Percentiles rank a stretch among this genome's conserved stretches.
Conservation (phyloP, 2,888 invertebrate species). For the Trissolcus brochymenae region DNA sequence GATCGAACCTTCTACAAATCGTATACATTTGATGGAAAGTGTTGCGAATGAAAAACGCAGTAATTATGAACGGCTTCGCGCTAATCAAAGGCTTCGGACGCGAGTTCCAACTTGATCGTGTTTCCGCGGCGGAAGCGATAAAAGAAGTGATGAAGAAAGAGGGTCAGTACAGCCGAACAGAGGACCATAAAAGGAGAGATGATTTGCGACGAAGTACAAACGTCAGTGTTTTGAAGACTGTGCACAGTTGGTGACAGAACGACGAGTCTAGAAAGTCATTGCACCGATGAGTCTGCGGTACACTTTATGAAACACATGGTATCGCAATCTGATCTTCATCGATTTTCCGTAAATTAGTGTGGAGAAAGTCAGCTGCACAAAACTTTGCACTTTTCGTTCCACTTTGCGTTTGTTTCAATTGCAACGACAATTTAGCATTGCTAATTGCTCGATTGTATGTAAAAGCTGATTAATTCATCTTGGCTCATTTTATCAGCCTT, state of each 20-base stretch:
- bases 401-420: constrained; percentile 28
- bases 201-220: not conserved
- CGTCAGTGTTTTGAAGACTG: constrained; percentile 1
- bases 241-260: constrained; percentile 10
- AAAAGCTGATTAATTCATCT: constrained; percentile 15
- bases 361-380: constrained; percentile 43
- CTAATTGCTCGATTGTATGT: constrained; percentile 20
- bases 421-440: constrained; percentile 16
- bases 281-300: constrained; percentile 19
- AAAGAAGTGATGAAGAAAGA: constrained; percentile 15
- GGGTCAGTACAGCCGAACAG: constrained; percentile 8
- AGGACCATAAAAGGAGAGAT: not conserved
- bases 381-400: constrained; percentile 37
- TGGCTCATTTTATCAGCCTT: not conserved
- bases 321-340: constrained; percentile 47
- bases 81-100: constrained; percentile 28
- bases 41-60: constrained; percentile 11
- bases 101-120: not conserved
- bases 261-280: constrained; percentile 34
- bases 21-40: no score
- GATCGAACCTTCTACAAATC: not conserved
- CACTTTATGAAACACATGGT: constrained; percentile 47
- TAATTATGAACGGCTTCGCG: constrained; percentile 16
- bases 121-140: constrained; percentile 21
- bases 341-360: constrained; percentile 46